These are phyloP conservation scores for Molossus alvarezi DNA, from an alignment of 2,797 vertebrate species.

Conservation along the genomic window DNA sequence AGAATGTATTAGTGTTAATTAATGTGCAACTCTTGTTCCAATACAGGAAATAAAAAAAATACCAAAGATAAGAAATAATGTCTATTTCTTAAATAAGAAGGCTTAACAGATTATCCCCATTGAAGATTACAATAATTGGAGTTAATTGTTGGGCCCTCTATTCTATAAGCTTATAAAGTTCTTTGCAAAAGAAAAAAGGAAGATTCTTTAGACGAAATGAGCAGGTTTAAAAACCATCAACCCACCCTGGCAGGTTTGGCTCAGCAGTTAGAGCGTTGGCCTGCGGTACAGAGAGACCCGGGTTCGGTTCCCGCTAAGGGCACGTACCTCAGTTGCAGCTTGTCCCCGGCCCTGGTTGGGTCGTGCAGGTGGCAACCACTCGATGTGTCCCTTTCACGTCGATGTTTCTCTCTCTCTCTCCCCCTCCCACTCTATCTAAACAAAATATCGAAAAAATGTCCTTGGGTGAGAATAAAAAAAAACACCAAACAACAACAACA, in stretches of 20 bases:
- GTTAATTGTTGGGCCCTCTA: slow-evolving; percentile 11
- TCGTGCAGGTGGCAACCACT: too few species aligned
- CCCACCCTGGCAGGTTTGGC: neutral
- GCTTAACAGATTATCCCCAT: slow-evolving; percentile 8
- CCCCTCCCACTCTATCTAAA: too few species aligned
- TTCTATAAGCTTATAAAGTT: slow-evolving; percentile 44
- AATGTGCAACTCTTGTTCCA: slow-evolving; percentile 59
- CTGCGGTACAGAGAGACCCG: too few species aligned
- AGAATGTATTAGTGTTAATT: slow-evolving; percentile 46
- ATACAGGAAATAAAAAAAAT: slow-evolving; percentile 66
- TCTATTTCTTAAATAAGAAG: slow-evolving; percentile 70
- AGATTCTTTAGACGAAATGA: slow-evolving; percentile 57
- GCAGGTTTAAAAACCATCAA: slow-evolving; percentile 70
- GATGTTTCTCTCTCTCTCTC: too few species aligned
- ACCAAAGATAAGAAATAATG: slow-evolving; percentile 56
- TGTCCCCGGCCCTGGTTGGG: too few species aligned
- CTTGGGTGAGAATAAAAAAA: too few species aligned
- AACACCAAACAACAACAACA: too few species aligned
- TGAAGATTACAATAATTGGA: slow-evolving; percentile 39
- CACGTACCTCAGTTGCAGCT: too few species aligned
- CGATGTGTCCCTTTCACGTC: too few species aligned
- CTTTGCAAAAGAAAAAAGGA: slow-evolving; percentile 44
- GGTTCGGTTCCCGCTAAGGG: too few species aligned
- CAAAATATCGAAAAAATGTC: too few species aligned
- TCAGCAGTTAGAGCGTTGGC: too few species aligned